phyloP scores from a whole-genome alignment of 2,797 vertebrate genomes.

The Poecilia wingei region DNA sequence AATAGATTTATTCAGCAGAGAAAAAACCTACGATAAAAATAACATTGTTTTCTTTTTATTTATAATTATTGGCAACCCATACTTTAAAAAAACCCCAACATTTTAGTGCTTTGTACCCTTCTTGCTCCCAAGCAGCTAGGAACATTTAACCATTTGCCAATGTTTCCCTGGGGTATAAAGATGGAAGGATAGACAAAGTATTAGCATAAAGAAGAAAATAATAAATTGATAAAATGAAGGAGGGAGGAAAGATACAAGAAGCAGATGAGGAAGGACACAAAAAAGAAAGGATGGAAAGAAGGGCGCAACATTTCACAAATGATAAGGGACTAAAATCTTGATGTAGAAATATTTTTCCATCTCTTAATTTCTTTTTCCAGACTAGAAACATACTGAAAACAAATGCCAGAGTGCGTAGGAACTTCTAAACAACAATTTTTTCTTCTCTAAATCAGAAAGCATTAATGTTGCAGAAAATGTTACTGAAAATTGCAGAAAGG shows the following conservation, averaged over 20 bases:
- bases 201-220: not conserved
- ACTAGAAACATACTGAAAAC: not conserved
- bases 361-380: not conserved
- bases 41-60: not conserved
- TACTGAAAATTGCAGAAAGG: not conserved
- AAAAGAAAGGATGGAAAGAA: not conserved
- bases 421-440: not conserved
- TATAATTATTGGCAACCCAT: not conserved
- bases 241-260: not conserved
- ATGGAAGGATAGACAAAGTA: not conserved
- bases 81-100: not conserved
- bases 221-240: not conserved
- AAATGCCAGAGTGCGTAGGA: not conserved
- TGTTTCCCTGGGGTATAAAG: not conserved
- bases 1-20: not conserved
- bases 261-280: not conserved
- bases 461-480: not conserved
- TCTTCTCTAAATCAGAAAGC: not conserved
- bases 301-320: not conserved
- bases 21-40: not conserved
- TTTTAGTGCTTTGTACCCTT: not conserved
- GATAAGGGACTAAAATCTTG: not conserved
- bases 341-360: not conserved
- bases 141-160: not conserved
- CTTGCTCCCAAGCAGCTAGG: not conserved